Conservation (phyloP, 2,888 invertebrate species). For the Cecidostiba fungosa region DNA sequence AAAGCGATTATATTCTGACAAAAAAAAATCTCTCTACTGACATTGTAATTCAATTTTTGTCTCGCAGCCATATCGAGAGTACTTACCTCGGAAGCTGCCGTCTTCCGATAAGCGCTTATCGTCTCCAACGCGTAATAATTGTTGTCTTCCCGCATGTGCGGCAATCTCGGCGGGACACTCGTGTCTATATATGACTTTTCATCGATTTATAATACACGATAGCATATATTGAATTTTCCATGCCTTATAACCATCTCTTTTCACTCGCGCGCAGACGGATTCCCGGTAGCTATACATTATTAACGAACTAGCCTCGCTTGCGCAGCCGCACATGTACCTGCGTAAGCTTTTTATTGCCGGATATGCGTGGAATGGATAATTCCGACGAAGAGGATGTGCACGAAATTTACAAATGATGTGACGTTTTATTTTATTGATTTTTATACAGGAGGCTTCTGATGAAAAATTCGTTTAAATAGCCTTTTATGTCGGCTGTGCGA, state of each 20-base stretch:
- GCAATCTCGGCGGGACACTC: not conserved
- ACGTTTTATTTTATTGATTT: not conserved
- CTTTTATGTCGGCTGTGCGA: not conserved
- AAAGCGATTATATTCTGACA: too few relatives aligned
- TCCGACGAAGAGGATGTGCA: not conserved
- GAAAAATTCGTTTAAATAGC: too few relatives aligned
- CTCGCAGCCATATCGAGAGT: not conserved
- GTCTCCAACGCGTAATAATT: not conserved
- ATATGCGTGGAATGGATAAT: conserved; percentile 46
- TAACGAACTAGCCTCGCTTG: conserved; percentile 7
- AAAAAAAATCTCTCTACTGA: not conserved
- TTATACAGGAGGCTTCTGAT: too few relatives aligned
- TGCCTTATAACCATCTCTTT: not conserved
- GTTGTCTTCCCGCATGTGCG: not conserved
- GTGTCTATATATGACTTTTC: not conserved
- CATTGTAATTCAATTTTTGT: not conserved
- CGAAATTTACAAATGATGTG: not conserved
- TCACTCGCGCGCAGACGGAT: not conserved
- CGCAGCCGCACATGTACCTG: conserved; percentile 4
- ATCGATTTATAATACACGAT: not conserved
- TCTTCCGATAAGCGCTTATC: not conserved
- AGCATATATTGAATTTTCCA: conserved; percentile 6
- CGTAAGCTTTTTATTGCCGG: conserved; percentile 30
- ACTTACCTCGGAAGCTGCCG: not conserved
- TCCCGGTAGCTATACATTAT: conserved; percentile 48